Conservation (phyloP, 2,797 vertebrate species). For the Danio tinwini region DNA sequence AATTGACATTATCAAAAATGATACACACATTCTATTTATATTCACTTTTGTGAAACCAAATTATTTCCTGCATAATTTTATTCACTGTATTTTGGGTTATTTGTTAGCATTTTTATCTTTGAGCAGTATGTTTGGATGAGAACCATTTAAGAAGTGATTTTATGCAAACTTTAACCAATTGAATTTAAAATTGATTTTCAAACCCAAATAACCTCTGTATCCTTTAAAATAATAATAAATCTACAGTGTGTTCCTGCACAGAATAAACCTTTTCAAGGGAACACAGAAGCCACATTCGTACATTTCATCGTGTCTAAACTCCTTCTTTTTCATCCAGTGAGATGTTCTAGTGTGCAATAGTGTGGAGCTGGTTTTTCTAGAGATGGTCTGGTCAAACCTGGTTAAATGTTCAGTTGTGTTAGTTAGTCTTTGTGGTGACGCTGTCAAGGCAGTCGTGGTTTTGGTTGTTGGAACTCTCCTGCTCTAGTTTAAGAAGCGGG, state of each 20-base stretch:
- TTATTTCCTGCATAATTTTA: background rate
- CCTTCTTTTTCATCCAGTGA: constrained; percentile 38
- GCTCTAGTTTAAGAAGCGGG: constrained; percentile 82
- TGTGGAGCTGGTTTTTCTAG: constrained; percentile 22
- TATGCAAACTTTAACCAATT: background rate
- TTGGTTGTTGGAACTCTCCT: constrained; percentile 64
- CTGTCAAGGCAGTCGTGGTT: constrained; percentile 78
- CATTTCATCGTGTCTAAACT: constrained; percentile 18
- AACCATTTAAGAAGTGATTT: background rate
- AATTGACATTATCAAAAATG: too few relatives aligned
- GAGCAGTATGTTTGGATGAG: background rate
- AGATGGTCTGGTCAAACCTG: constrained; percentile 34
- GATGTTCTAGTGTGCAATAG: constrained; percentile 32
- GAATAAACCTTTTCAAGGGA: constrained; percentile 1
- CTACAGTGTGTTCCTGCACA: background rate
- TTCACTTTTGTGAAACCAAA: background rate
- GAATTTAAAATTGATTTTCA: background rate
- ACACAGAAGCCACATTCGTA: background rate
- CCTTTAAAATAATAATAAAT: background rate
- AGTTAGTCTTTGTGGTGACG: constrained; percentile 72
- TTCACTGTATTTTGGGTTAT: background rate
- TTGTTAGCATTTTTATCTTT: background rate
- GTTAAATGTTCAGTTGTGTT: constrained; percentile 52
- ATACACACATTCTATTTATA: too few relatives aligned
- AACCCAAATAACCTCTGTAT: background rate